These are phyloP conservation scores for Tapera naevia DNA, from an alignment of 2,797 vertebrate species.

Conservation along the genomic window DNA sequence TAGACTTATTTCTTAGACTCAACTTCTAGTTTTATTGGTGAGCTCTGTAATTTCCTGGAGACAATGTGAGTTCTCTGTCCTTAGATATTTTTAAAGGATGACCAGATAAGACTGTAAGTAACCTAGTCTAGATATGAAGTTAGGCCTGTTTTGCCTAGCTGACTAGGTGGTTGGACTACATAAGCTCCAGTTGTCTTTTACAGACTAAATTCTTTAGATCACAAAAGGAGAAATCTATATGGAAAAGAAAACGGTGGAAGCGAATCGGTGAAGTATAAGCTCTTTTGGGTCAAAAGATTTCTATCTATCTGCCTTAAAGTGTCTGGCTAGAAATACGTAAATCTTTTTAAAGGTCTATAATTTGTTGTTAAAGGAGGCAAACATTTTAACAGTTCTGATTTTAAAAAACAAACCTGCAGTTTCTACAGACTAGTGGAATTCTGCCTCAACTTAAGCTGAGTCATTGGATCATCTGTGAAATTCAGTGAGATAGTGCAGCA, in stretches of 20 bases:
- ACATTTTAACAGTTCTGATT: background rate
- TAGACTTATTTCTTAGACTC: background rate
- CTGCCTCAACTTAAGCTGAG: background rate
- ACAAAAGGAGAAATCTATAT: background rate
- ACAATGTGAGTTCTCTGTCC: background rate
- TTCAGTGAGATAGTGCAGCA: background rate
- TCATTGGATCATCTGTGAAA: background rate
- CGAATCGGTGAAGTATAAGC: background rate
- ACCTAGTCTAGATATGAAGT: background rate
- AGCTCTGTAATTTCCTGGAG: background rate
- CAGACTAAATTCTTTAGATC: background rate
- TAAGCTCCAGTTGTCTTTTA: background rate
- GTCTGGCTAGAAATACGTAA: background rate
- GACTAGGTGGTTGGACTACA: background rate
- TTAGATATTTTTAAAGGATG: background rate
- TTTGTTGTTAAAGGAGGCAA: background rate
- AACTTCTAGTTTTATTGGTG: background rate
- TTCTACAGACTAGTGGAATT: background rate
- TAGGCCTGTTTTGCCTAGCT: background rate
- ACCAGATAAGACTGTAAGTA: background rate
- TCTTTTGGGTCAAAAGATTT: background rate
- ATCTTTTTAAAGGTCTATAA: background rate
- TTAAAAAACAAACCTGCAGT: background rate
- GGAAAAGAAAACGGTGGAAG: background rate
- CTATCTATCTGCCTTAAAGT: background rate